Evolutionary conservation across 2,113 vertebrate genomes (phyloP).

Genomic region (Poeciliopsis occidentalis): DNA sequence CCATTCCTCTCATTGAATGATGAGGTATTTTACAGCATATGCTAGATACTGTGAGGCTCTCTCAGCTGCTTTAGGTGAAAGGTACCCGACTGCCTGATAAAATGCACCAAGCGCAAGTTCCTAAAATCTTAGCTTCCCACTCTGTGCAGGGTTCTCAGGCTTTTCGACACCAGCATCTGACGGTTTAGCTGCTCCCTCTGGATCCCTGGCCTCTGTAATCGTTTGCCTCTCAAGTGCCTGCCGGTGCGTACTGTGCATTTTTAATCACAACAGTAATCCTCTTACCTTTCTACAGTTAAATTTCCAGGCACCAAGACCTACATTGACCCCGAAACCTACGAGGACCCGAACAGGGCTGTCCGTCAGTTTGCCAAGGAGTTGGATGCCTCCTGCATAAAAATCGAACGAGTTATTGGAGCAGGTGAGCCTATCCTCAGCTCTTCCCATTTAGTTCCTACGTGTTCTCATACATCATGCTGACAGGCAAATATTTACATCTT

Average conservation of each 20-base stretch:
- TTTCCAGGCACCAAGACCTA: slow-evolving; percentile 99
- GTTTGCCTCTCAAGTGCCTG: slow-evolving; percentile 75
- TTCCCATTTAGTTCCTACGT: slow-evolving; percentile 78
- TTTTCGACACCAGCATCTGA: slow-evolving; percentile 38
- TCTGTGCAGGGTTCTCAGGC: slow-evolving; percentile 20
- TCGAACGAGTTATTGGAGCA: slow-evolving; percentile 97
- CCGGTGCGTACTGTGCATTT: slow-evolving; percentile 83
- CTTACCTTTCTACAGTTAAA: slow-evolving; percentile 99
- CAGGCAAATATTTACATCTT: slow-evolving; percentile 89
- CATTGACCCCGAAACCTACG: slow-evolving; percentile 99
- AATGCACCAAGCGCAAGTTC: slow-evolving; percentile 12
- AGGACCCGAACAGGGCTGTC: slow-evolving; percentile 98
- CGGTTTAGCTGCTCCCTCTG: slow-evolving; percentile 49
- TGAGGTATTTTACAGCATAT: not conserved
- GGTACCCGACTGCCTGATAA: slow-evolving; percentile 20
- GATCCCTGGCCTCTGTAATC: slow-evolving; percentile 52
- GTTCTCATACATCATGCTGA: slow-evolving; percentile 89
- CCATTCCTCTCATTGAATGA: not conserved
- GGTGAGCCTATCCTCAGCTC: slow-evolving; percentile 84
- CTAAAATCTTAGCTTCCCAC: slow-evolving; percentile 36
- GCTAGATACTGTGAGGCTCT: not conserved
- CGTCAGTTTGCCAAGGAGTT: slow-evolving; percentile 99
- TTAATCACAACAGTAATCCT: slow-evolving; percentile 95
- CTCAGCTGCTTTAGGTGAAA: slow-evolving; percentile 20
- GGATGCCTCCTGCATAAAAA: slow-evolving; percentile 99